Base-by-base conservation (phyloP, 1,140 invertebrate genomes). In the Aculops lycopersici region DNA sequence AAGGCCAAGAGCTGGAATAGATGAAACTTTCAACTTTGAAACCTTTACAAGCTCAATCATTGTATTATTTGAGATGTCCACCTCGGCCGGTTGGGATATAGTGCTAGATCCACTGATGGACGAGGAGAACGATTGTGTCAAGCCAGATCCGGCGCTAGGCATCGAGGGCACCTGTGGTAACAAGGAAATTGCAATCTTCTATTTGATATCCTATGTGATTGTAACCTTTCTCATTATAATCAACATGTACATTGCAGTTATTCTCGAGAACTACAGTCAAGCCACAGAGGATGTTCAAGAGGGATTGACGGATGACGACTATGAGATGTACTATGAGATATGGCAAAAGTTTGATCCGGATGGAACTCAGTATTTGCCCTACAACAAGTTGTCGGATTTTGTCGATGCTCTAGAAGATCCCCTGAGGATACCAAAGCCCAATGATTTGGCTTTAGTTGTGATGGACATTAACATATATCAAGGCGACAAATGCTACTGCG, bases 281-380 rank as follows among this genome's bases (percentile, higher is more conserved):
- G 86, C 86, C 21, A 92, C 84, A 35, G 86, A 94, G 61, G 88
- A 94, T 58, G 88, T 94, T 36, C 84, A 94, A 55, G 84, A 94
- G 59, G 84, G 86, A 51, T 64, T 94, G 36, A 94, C 86, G 20
- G 83, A 90, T 55, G 86, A 95, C 58, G 86, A 95, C 57, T 94
- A 94, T 61, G 88, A 95, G 55, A 90, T 94, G 81, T 95, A 90
- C 60, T 95, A 95, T 56, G 86, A 94, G 61, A 88, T 92, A 48
- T 95, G 88, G 88, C 83, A 92, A 55, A 73, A 83, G 51, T 95
- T 83, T 58, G 88, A 95, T 61, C 84, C 86, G 0, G 78, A 92
- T 52, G 86, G 86, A 38, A 88, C 83, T 3, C 80, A 92, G 57
- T 95, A 88, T 60, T 90, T 95, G 50, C 67, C 71, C 37, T 84